phyloP scores from a whole-genome alignment of 2,113 vertebrate species.

The Tychaedon coryphoeus region DNA sequence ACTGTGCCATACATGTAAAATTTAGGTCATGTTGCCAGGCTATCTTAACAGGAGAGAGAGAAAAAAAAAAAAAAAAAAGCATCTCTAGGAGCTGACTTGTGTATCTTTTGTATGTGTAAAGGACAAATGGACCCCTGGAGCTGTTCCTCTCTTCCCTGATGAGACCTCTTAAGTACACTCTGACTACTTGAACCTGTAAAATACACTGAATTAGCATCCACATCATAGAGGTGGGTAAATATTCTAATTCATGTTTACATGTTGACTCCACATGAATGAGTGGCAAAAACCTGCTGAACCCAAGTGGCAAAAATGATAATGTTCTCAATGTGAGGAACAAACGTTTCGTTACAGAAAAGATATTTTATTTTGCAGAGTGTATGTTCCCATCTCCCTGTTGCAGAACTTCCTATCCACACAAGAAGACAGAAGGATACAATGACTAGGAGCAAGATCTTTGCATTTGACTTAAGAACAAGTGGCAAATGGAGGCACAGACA shows the following conservation, averaged over 20 bases:
- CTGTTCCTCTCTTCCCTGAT: neutral
- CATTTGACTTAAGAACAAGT: neutral
- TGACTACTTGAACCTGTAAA: neutral
- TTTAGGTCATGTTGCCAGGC: neutral
- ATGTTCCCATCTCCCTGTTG: neutral
- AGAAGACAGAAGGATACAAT: neutral
- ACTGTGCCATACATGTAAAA: neutral
- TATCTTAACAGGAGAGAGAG: neutral
- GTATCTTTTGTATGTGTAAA: neutral
- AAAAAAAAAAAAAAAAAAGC: neutral
- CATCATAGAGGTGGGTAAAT: neutral
- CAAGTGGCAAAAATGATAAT: neutral
- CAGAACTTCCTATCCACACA: neutral
- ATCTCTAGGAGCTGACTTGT: neutral
- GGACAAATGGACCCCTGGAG: neutral
- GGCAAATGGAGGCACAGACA: neutral
- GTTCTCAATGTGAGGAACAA: neutral
- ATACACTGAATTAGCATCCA: neutral
- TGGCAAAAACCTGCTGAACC: neutral
- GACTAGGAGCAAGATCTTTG: neutral
- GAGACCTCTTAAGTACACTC: neutral
- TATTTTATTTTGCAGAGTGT: fast-evolving
- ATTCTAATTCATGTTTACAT: neutral
- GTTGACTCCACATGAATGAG: neutral
- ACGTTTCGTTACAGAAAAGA: neutral